These are phyloP conservation scores for Resseliella maxima DNA, from an alignment of 2,888 invertebrate species.

Conservation along the genomic window DNA sequence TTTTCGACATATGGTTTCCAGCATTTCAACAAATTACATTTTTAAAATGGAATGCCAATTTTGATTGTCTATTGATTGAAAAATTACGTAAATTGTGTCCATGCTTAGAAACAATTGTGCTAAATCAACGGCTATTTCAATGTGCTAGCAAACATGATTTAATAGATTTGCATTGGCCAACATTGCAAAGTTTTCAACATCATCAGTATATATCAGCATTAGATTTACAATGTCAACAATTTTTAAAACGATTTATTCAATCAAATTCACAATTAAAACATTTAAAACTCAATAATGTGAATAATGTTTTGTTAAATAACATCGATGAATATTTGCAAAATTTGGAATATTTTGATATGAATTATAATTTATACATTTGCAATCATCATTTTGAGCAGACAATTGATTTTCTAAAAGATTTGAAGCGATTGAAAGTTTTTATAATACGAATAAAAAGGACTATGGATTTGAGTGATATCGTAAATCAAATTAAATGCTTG, in stretches of 20 bases:
- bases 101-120: background rate
- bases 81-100: background rate
- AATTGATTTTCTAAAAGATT: background rate
- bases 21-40: background rate
- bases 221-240: background rate
- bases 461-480: background rate
- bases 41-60: background rate
- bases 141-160: background rate
- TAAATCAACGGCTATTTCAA: background rate
- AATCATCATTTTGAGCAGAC: background rate
- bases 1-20: background rate
- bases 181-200: background rate
- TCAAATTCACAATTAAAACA: background rate
- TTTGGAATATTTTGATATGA: background rate
- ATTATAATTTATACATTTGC: no score
- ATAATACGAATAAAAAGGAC: background rate
- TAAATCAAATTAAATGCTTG: slow-evolving; percentile 7
- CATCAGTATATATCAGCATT: background rate
- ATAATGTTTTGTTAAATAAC: background rate
- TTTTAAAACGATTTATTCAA: background rate
- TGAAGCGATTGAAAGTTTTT: background rate
- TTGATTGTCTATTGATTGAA: background rate
- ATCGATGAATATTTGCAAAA: background rate
- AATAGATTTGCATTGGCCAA: background rate
- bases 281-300: background rate